Base-by-base conservation (phyloP, 2,888 invertebrate species). In the Heliconius aoede region DNA sequence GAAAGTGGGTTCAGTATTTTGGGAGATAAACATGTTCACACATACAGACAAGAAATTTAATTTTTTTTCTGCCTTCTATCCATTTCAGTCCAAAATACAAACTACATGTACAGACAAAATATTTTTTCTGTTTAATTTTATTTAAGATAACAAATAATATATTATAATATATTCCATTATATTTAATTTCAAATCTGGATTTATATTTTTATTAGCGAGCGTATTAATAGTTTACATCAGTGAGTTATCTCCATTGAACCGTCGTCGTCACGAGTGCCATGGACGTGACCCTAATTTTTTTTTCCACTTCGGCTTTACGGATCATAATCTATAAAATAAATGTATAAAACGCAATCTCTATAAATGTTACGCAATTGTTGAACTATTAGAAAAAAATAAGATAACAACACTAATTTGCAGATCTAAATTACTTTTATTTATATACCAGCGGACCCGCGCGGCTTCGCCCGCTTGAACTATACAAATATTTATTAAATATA, bases 201-300 rank as follows among this genome's bases (percentile, higher is more conserved):
- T 82, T 81, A 76, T 81, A 68, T 82, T 81, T 72, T 78, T 71
- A 73, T 78, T 65, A 72, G 72, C 64, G 61, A 40, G 67, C 72
- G 76, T 73, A 58, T 78, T 76, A 79, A 76, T 76, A 76, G 72
- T 79, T 87, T 88, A 88, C 88, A 78, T 78, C 73, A 78, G 65
- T 64, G 46, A 78, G 65, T 81, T 81, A 80, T 80, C 87, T 82
- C 82, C 80, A 83, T 84, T 85, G 84, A 84, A 84, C 83, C 81
- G 83, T 64, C 77, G 84, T 84, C 85, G 84, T 84, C 85, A 84
- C 84, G 81, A 82, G 82, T 82, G 86, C 84, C 88, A 87, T 82
- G 87, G 86, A 84, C 87, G 78, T 82, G 84, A 84, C 82, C 84
- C 82, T 81, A 69, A 81, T 82, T 81, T 85, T 79, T 78, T 80